These are phyloP conservation scores for Cotesia glomerata DNA, from an alignment of 1,140 invertebrate genomes.

Conservation along the genomic window DNA sequence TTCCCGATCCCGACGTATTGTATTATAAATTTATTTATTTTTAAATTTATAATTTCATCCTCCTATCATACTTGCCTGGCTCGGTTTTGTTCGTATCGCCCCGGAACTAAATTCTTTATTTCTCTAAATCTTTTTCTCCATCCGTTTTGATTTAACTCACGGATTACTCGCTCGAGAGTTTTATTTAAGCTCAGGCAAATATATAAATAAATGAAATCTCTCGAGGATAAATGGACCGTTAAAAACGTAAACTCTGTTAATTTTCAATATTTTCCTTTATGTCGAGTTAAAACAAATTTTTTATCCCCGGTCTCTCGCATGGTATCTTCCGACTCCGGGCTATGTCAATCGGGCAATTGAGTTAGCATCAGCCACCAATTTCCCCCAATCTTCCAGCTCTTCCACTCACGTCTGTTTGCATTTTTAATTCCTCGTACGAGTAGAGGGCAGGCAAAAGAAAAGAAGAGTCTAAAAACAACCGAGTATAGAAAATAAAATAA, in stretches of 20 bases:
- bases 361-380: constrained; percentile 4
- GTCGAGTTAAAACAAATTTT: background rate
- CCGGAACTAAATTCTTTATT: background rate
- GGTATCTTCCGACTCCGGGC: background rate
- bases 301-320: background rate
- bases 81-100: background rate
- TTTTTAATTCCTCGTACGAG: constrained; percentile 11
- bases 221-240: background rate
- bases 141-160: constrained; percentile 14
- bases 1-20: background rate
- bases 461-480: no score
- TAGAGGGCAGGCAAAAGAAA: background rate
- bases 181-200: background rate
- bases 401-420: background rate
- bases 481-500: no score
- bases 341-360: background rate
- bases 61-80: background rate
- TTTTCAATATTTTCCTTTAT: constrained; percentile 1
- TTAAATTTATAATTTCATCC: background rate
- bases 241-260: background rate
- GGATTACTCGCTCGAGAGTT: background rate
- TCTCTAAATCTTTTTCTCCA: background rate
- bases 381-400: background rate
- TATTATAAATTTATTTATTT: background rate
- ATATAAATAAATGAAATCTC: background rate